Percentiles rank a stretch among this genome's conserved stretches.
Conservation (phyloP, 2,888 invertebrate species). For the Crocallis elinguaria region DNA sequence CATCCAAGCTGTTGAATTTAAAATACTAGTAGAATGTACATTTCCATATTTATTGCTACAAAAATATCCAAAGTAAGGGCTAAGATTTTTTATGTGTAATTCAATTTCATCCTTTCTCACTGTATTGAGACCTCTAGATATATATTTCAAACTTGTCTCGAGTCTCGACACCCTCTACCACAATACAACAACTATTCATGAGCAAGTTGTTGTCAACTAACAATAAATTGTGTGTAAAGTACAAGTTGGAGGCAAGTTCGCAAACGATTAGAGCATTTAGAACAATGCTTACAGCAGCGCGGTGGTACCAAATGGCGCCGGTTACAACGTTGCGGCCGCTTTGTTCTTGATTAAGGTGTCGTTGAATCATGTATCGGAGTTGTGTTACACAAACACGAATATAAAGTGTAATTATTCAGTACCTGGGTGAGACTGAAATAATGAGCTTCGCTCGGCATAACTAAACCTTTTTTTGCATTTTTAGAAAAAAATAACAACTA, state of each 20-base stretch:
- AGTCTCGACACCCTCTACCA: not conserved
- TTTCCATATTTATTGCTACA: no score
- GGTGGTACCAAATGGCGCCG: conserved; percentile 4
- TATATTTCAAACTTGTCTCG: not conserved
- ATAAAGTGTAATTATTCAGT: no score
- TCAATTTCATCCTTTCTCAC: not conserved
- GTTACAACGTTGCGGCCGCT: not conserved
- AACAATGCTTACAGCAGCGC: conserved; percentile 9
- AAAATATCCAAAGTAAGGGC: no score
- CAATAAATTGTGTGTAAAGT: conserved; percentile 22
- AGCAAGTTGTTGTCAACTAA: conserved; percentile 19
- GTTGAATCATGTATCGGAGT: no score
- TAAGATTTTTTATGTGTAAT: not conserved
- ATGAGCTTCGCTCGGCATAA: no score
- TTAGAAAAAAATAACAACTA: no score
- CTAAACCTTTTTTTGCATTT: no score
- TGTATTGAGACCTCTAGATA: not conserved
- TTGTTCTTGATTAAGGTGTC: not conserved
- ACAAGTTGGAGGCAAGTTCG: conserved; percentile 15
- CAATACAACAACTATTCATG: conserved; percentile 3
- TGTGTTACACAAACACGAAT: no score
- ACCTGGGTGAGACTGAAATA: no score
- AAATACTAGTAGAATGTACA: no score
- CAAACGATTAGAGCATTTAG: conserved; percentile 19
- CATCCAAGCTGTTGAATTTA: no score